Conservation (phyloP, 2,797 vertebrate genomes). For the Taeniopygia guttata region DNA sequence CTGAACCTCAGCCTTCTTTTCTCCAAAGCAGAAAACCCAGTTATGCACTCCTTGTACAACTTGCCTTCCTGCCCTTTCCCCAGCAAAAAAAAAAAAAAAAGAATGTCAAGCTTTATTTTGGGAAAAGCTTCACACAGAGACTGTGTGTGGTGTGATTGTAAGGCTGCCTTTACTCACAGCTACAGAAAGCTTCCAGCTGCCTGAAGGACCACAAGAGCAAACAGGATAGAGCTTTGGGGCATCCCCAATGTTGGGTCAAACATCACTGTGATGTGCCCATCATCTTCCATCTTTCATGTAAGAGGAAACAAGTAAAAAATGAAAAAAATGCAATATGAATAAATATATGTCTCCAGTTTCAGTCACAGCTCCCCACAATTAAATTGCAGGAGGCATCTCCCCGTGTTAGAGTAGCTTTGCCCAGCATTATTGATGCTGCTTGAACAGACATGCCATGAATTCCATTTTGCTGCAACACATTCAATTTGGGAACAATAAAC, state of each 20-base stretch:
- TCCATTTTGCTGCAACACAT: not conserved
- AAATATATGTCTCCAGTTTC: not conserved
- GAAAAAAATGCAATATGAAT: not conserved
- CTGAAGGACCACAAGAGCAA: not conserved
- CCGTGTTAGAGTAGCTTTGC: not conserved
- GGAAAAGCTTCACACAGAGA: not conserved
- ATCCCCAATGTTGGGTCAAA: not conserved
- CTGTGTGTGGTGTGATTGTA: not conserved
- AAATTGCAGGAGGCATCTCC: not conserved
- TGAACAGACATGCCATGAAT: not conserved
- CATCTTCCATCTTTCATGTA: not conserved
- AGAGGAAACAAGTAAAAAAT: not conserved
- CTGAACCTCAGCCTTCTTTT: not conserved
- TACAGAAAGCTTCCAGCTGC: not conserved
- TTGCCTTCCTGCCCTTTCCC: not conserved
- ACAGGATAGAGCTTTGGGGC: not conserved
- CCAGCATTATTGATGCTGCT: not conserved
- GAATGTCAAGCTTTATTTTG: not conserved
- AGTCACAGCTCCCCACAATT: not conserved
- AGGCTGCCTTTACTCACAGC: not conserved
- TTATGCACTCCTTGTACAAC: not conserved
- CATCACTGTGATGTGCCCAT: not conserved
- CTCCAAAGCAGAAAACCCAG: not conserved
- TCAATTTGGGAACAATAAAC: not conserved
- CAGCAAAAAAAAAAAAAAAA: rapidly evolving